A percentile compares a stretch with the other conserved stretches of the same genome.
Conservation (phyloP, 2,888 invertebrate genomes). For the Drosophila robusta region DNA sequence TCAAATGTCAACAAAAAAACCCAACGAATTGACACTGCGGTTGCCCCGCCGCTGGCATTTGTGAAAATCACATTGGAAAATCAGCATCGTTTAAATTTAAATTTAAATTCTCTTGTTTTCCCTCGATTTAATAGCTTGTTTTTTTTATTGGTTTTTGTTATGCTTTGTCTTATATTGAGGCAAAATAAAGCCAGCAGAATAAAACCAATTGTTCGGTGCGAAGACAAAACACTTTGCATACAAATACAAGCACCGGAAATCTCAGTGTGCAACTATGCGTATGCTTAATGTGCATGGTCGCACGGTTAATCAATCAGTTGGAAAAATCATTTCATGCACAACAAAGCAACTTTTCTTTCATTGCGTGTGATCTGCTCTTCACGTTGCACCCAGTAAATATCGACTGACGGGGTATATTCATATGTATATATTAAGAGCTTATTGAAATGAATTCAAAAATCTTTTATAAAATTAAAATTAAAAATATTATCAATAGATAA, state of each 20-base stretch:
- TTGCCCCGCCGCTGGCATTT: constrained; percentile 17
- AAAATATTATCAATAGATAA: no score
- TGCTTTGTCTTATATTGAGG: background rate
- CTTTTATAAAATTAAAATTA: no score
- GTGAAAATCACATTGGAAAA: constrained; percentile 1
- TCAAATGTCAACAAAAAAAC: constrained; percentile 33
- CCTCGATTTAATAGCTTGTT: background rate
- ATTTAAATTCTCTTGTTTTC: constrained; percentile 22
- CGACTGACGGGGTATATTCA: background rate
- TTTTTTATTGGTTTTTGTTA: background rate
- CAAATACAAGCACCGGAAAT: background rate
- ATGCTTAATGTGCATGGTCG: constrained; percentile 44
- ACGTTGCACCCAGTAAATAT: background rate
- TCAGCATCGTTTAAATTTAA: constrained; percentile 10
- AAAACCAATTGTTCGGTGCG: constrained; percentile 29
- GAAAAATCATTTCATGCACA: constrained; percentile 42
- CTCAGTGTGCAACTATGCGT: constrained; percentile 52
- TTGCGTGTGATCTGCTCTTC: background rate
- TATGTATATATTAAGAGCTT: background rate
- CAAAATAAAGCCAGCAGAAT: constrained; percentile 11
- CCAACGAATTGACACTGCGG: constrained; percentile 7
- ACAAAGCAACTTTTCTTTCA: background rate
- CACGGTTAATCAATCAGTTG: constrained; percentile 53
- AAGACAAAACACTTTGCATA: constrained; percentile 22
- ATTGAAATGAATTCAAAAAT: no score